phyloP scores from a whole-genome alignment of 2,797 vertebrate genomes.

The Heliangelus exortis region DNA sequence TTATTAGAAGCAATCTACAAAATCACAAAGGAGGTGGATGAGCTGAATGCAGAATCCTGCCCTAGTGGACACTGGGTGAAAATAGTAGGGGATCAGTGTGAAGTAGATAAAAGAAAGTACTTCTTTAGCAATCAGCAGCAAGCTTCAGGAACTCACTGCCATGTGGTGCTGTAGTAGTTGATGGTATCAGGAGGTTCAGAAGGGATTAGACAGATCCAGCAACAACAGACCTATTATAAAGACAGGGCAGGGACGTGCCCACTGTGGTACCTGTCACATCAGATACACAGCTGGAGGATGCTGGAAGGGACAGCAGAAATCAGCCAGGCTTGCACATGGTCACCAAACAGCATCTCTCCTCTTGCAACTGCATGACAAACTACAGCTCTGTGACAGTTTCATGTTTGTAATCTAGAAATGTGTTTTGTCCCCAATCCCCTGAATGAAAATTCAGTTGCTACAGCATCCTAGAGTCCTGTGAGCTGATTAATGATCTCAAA shows the following conservation, averaged over 20 bases:
- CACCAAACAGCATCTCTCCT: neutral
- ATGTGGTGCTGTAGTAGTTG: neutral
- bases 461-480: neutral
- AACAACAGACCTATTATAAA: constrained; percentile 12
- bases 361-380: neutral
- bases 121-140: constrained; percentile 6
- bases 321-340: neutral
- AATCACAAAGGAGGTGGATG: constrained; percentile 10
- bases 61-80: neutral
- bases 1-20: constrained; percentile 35
- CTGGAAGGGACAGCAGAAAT: neutral
- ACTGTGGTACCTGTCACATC: neutral
- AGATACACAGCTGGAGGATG: neutral
- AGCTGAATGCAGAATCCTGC: constrained; percentile 11
- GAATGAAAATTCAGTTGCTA: neutral
- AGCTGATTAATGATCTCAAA: neutral
- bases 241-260: neutral
- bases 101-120: constrained; percentile 15
- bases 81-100: neutral
- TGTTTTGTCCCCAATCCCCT: neutral
- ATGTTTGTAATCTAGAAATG: neutral
- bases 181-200: neutral
- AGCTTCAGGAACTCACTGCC: neutral
- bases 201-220: neutral
- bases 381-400: neutral